These are phyloP conservation scores for Agrochola litura DNA, from an alignment of 2,888 invertebrate genomes.

Conservation along the genomic window DNA sequence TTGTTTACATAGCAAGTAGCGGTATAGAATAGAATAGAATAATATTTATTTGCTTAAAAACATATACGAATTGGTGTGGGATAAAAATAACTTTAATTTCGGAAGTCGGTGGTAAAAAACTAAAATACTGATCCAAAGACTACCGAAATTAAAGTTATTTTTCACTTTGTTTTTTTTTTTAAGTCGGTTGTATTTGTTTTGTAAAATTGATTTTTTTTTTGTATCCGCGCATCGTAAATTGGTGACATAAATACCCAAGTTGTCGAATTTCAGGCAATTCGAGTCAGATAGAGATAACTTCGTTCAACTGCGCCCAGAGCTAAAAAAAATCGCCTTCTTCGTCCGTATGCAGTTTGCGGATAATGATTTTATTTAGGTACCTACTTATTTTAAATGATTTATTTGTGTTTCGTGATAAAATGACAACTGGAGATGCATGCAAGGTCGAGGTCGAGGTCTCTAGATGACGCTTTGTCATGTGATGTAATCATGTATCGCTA, in stretches of 20 bases:
- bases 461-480: conserved; percentile 26
- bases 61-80: too few relatives aligned
- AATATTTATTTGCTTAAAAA: too few relatives aligned
- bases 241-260: not conserved
- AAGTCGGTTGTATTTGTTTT: too few relatives aligned
- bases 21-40: too few relatives aligned
- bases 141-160: too few relatives aligned
- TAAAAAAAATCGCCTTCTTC: not conserved
- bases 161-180: too few relatives aligned
- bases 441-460: conserved; percentile 45
- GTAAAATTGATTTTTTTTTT: not conserved
- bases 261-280: not conserved
- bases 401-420: conserved; percentile 20
- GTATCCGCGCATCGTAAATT: not conserved
- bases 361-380: not conserved
- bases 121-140: too few relatives aligned
- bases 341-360: not conserved
- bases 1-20: too few relatives aligned
- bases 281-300: not conserved
- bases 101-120: too few relatives aligned
- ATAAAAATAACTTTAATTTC: too few relatives aligned
- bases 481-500: conserved; percentile 41
- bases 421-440: conserved; percentile 37
- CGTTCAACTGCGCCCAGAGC: not conserved
- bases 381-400: conserved; percentile 4